These are phyloP conservation scores for Antennarius maculatus DNA, from an alignment of 2,797 vertebrate species.

Conservation along the genomic window DNA sequence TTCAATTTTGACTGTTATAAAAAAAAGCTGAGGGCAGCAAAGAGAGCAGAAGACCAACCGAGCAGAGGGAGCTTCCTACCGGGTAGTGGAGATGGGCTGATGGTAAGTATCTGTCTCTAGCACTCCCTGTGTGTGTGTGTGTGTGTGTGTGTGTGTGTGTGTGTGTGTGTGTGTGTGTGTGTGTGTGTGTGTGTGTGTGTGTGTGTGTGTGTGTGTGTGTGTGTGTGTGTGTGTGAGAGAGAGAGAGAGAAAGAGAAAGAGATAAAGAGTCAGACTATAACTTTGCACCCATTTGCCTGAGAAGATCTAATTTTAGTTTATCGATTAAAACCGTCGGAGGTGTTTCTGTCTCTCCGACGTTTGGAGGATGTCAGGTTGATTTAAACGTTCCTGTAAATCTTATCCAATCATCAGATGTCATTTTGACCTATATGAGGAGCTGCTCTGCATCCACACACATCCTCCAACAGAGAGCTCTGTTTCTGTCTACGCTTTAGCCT, in stretches of 20 bases:
- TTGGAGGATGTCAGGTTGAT: constrained; percentile 11
- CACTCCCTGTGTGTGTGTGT: constrained; percentile 29
- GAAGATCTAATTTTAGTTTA: constrained; percentile 6
- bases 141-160: constrained; percentile 17
- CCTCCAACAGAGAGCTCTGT: neutral
- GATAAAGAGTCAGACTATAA: neutral
- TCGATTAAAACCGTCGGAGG: constrained; percentile 6
- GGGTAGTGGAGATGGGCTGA: constrained; percentile 55
- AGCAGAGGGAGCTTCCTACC: constrained; percentile 39
- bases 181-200: constrained; percentile 3
- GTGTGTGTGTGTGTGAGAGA: too few species aligned
- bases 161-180: neutral
- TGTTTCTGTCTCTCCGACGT: constrained; percentile 3
- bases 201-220: too few species aligned
- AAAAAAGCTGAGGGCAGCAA: constrained; percentile 24
- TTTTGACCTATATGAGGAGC: neutral
- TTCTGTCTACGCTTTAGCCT: constrained; percentile 33
- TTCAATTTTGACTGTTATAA: constrained; percentile 48
- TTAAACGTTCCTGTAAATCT: neutral
- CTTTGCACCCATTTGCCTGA: neutral
- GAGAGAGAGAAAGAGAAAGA: too few species aligned
- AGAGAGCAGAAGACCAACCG: constrained; percentile 49
- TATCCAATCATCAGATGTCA: neutral
- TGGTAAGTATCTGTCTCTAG: constrained; percentile 72
- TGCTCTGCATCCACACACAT: neutral